phyloP scores from a whole-genome alignment of 1,140 invertebrate genomes.

The Rhizoglyphus robini region DNA sequence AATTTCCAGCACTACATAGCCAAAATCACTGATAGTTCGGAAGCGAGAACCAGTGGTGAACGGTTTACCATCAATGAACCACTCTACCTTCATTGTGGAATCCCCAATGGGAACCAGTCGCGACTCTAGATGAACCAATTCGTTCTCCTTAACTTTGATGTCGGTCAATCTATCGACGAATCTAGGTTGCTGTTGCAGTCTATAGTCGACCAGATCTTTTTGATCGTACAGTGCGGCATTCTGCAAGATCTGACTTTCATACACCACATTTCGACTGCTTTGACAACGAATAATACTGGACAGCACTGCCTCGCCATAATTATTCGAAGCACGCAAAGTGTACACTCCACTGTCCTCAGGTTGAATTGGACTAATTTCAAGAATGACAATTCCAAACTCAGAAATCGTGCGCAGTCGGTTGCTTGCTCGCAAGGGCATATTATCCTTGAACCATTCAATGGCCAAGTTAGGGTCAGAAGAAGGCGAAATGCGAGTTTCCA shows the following conservation, averaged over 20 bases:
- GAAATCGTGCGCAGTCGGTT: constrained; percentile 44
- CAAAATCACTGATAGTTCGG: constrained; percentile 70
- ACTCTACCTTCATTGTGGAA: constrained; percentile 73
- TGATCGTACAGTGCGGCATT: constrained; percentile 86
- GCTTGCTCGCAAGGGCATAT: constrained; percentile 57
- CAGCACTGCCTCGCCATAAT: constrained; percentile 35
- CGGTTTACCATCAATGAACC: constrained; percentile 45
- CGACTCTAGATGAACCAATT: constrained; percentile 56
- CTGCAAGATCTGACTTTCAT: constrained; percentile 77
- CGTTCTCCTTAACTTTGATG: constrained; percentile 49
- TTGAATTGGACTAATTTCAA: constrained; percentile 45
- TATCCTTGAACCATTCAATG: constrained; percentile 90
- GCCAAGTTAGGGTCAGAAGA: constrained; percentile 88
- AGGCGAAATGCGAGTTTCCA: constrained; percentile 86
- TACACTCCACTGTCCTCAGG: constrained; percentile 37
- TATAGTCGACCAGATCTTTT: constrained; percentile 50
- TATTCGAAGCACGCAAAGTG: constrained; percentile 37
- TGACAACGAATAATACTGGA: constrained; percentile 74
- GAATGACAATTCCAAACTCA: constrained; percentile 43
- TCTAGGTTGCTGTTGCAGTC: constrained; percentile 71
- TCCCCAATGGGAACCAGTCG: constrained; percentile 74
- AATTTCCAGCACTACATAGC: constrained; percentile 80
- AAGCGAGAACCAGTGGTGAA: constrained; percentile 57
- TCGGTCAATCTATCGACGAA: constrained; percentile 77
- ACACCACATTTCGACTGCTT: constrained; percentile 68